A percentile compares a stretch with the other conserved stretches of the same genome.
phyloP scores from a whole-genome alignment of 2,888 invertebrate species.

The Philaethria dido region DNA sequence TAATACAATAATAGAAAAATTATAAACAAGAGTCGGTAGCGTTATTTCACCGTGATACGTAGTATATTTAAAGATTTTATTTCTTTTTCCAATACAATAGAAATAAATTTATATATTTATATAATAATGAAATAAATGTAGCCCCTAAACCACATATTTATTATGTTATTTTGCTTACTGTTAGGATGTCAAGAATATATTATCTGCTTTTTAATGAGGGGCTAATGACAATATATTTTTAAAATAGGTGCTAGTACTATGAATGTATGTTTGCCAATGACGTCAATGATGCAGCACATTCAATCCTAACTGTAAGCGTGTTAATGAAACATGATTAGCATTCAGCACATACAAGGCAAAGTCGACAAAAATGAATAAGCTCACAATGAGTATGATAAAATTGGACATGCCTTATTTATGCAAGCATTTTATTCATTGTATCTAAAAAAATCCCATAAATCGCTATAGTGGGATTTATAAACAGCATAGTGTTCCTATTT shows the following conservation, averaged over 20 bases:
- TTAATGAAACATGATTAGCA: constrained; percentile 31
- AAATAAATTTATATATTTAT: neutral
- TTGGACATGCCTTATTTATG: constrained; percentile 17
- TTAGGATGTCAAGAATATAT: constrained; percentile 9
- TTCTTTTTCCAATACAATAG: neutral
- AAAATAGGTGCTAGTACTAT: neutral
- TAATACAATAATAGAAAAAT: neutral
- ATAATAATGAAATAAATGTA: neutral
- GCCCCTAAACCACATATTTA: constrained; percentile 5
- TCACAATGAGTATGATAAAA: constrained; percentile 13
- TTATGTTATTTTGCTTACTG: constrained; percentile 10
- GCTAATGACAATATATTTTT: neutral
- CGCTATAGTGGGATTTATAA: constrained; percentile 1
- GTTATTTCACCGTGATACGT: neutral
- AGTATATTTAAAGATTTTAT: neutral
- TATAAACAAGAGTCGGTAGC: neutral
- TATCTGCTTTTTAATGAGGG: neutral
- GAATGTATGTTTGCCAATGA: constrained; percentile 10
- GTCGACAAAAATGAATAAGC: constrained; percentile 27
- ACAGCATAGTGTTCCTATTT: constrained; percentile 12
- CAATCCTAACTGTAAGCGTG: constrained; percentile 20
- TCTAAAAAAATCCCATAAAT: constrained; percentile 18
- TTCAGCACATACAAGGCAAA: constrained; percentile 36
- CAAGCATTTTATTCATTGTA: constrained; percentile 17
- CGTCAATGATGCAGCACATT: constrained; percentile 14